These are phyloP conservation scores for Elegia similella DNA, from an alignment of 2,888 invertebrate genomes.

Conservation along the genomic window DNA sequence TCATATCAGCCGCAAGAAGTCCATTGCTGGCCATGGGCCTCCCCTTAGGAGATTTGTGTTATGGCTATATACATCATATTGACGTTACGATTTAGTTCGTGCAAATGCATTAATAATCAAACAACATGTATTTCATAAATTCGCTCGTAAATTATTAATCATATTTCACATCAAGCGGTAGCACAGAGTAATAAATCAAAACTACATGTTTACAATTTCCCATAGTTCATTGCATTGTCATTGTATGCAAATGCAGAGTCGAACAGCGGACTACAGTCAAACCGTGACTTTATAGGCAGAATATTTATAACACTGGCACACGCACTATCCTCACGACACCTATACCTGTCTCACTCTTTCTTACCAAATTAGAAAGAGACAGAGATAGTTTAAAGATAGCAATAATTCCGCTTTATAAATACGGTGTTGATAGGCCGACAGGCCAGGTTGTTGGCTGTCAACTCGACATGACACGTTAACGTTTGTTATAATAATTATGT, in stretches of 20 bases:
- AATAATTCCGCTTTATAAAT: slow-evolving; percentile 10
- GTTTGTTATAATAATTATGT: slow-evolving; percentile 13
- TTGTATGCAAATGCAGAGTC: slow-evolving; percentile 9
- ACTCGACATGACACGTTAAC: slow-evolving; percentile 9
- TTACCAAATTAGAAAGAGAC: not conserved
- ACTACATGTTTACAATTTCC: slow-evolving; percentile 11
- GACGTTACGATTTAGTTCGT: no score
- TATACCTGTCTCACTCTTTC: not conserved
- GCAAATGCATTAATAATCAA: not conserved
- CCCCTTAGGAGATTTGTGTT: no score
- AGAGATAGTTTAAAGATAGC: slow-evolving; percentile 3
- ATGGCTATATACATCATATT: no score
- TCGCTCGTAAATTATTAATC: not conserved
- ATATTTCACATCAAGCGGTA: slow-evolving; percentile 8
- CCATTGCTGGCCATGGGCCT: no score
- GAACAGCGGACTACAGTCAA: not conserved
- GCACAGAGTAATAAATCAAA: slow-evolving; percentile 2
- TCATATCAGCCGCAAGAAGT: no score
- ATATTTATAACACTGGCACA: slow-evolving; percentile 9
- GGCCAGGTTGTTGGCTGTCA: slow-evolving; percentile 5
- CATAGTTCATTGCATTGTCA: slow-evolving; percentile 10
- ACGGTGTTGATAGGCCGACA: slow-evolving; percentile 13
- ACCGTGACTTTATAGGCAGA: slow-evolving; percentile 8
- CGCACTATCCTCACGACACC: slow-evolving; percentile 11
- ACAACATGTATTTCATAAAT: not conserved